Evolutionary conservation across 2,888 invertebrate genomes (phyloP).

Genomic region (Lydus trimaculatus): DNA sequence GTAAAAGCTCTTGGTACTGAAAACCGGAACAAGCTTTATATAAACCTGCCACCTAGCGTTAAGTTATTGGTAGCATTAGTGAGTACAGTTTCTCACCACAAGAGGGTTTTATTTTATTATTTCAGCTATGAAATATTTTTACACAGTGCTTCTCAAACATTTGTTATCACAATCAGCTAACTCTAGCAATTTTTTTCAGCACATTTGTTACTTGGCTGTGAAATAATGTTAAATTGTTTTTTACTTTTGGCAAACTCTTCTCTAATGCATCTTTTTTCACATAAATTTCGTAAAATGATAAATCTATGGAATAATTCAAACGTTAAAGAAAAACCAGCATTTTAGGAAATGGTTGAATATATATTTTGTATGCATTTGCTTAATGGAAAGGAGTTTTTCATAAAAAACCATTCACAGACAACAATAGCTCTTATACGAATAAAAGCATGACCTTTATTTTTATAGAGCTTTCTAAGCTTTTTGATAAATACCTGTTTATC

Average conservation of each 20-base stretch:
- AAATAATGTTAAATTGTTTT: too few species aligned
- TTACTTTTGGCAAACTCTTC: too few species aligned
- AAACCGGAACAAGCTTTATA: slow-evolving; percentile 18
- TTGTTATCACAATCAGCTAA: too few species aligned
- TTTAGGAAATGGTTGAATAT: background rate
- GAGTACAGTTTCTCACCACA: slow-evolving; percentile 11
- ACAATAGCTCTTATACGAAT: background rate
- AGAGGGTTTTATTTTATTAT: slow-evolving; percentile 11
- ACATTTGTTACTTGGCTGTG: too few species aligned
- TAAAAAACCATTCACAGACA: background rate
- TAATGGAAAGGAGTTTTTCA: background rate
- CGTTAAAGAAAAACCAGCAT: background rate
- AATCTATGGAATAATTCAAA: background rate
- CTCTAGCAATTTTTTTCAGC: too few species aligned
- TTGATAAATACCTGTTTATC: background rate
- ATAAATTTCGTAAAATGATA: background rate
- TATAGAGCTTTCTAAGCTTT: background rate
- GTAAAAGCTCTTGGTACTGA: slow-evolving; percentile 17
- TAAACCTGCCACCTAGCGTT: slow-evolving; percentile 23
- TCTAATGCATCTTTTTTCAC: too few species aligned
- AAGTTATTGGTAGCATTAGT: slow-evolving; percentile 1
- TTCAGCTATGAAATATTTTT: background rate
- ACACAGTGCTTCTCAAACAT: too few species aligned
- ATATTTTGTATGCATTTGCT: background rate
- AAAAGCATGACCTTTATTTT: background rate